Conservation (phyloP, 2,113 vertebrate species). For the Vireo altiloquus region DNA sequence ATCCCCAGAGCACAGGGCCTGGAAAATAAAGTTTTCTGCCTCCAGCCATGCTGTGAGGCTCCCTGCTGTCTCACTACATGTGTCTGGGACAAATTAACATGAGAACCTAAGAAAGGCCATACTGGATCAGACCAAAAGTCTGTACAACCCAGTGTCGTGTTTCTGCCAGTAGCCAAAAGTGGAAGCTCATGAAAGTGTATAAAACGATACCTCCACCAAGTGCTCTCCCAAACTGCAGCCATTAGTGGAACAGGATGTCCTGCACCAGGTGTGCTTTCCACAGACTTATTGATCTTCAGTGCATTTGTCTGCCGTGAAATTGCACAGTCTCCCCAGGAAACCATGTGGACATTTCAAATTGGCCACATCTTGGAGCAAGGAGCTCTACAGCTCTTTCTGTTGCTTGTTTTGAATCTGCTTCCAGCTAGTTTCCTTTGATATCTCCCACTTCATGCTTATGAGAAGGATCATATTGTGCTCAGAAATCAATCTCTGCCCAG, state of each 20-base stretch:
- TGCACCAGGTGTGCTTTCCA: not conserved
- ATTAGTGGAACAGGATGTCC: not conserved
- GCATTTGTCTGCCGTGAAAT: not conserved
- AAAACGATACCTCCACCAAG: not conserved
- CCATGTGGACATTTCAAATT: not conserved
- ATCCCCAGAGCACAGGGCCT: not conserved
- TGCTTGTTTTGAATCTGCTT: not conserved
- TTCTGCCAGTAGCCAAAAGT: not conserved
- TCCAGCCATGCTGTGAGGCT: not conserved
- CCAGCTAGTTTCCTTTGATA: not conserved
- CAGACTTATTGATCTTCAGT: not conserved
- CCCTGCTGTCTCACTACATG: not conserved
- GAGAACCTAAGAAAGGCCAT: not conserved
- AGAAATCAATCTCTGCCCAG: not conserved
- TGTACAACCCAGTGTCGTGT: not conserved
- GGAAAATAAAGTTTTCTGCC: constrained; percentile 11
- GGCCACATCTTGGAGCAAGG: not conserved
- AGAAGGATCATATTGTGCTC: not conserved
- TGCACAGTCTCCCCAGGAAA: not conserved
- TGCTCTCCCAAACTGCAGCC: not conserved
- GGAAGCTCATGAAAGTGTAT: not conserved
- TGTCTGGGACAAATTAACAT: constrained; percentile 13
- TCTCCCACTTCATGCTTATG: not conserved
- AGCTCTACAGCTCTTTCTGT: not conserved
- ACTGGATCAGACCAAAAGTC: not conserved